These are phyloP conservation scores for Zygogramma bicolorata DNA, from an alignment of 2,888 invertebrate genomes.

Conservation along the genomic window DNA sequence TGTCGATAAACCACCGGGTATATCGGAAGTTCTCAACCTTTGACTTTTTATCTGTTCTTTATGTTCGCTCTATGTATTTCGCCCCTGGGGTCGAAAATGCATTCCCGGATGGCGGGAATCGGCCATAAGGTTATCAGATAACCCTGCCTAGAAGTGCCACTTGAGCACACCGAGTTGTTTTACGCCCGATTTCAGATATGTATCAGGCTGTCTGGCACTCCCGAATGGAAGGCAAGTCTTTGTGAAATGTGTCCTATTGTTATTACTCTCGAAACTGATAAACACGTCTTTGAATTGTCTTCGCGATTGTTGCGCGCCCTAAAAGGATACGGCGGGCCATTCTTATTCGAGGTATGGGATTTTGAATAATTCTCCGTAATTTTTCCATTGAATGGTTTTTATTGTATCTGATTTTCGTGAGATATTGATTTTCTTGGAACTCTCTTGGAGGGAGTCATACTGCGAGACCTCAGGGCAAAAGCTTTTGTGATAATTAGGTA, in stretches of 20 bases:
- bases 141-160: slow-evolving; percentile 50
- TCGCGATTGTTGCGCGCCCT: slow-evolving; percentile 19
- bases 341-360: neutral
- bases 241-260: slow-evolving; percentile 40
- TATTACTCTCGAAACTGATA: slow-evolving; percentile 40
- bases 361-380: slow-evolving; percentile 2
- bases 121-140: slow-evolving; percentile 47
- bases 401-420: neutral
- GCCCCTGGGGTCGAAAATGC: slow-evolving; percentile 46
- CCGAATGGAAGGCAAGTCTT: slow-evolving; percentile 31
- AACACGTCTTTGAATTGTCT: slow-evolving; percentile 34
- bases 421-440: neutral
- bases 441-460: neutral
- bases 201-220: slow-evolving; percentile 44
- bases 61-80: slow-evolving; percentile 46
- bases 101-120: slow-evolving; percentile 47
- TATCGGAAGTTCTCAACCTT: slow-evolving; percentile 49
- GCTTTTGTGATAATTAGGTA: too few relatives aligned
- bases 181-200: slow-evolving; percentile 53
- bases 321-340: slow-evolving; percentile 14
- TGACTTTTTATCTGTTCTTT: slow-evolving; percentile 54
- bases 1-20: slow-evolving; percentile 47
- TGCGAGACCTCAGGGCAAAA: too few relatives aligned
- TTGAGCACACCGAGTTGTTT: slow-evolving; percentile 48
- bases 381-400: neutral